Conservation (phyloP, 2,888 invertebrate species). For the Lycophotia porphyrea region DNA sequence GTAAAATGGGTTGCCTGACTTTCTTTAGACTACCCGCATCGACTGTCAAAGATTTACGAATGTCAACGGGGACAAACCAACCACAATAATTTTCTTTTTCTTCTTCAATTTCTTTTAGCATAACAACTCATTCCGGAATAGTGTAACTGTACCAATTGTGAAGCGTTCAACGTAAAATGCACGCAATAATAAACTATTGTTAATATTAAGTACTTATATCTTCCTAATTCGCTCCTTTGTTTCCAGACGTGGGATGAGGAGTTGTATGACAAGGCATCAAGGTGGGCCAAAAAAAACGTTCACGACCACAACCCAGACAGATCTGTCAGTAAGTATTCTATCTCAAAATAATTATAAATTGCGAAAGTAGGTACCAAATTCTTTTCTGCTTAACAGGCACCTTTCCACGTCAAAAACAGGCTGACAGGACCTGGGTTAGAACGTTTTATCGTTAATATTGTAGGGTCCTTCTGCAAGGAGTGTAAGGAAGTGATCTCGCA, state of each 20-base stretch:
- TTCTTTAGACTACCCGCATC: not conserved
- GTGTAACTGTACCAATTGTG: too few relatives aligned
- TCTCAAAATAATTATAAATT: not conserved
- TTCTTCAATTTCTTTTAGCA: too few relatives aligned
- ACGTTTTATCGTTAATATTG: too few relatives aligned
- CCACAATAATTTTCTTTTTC: not conserved
- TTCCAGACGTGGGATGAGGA: conserved; percentile 82
- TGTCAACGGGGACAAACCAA: not conserved
- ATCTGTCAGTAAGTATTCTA: conserved; percentile 73
- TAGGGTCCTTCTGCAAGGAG: too few relatives aligned
- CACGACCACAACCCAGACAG: conserved; percentile 78
- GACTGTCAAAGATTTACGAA: not conserved
- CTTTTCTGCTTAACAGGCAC: too few relatives aligned
- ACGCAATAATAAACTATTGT: not conserved
- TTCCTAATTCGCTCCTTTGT: not conserved
- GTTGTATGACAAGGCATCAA: conserved; percentile 77
- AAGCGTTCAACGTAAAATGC: not conserved
- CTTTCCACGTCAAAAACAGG: too few relatives aligned
- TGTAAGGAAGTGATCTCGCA: too few relatives aligned
- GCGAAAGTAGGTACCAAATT: not conserved
- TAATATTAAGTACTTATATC: too few relatives aligned
- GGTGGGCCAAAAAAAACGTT: conserved; percentile 75
- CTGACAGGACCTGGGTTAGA: too few relatives aligned
- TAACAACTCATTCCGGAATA: too few relatives aligned
- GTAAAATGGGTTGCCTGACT: not conserved